Conservation (phyloP, 2,888 invertebrate genomes). For the Amaurobius ferox region DNA sequence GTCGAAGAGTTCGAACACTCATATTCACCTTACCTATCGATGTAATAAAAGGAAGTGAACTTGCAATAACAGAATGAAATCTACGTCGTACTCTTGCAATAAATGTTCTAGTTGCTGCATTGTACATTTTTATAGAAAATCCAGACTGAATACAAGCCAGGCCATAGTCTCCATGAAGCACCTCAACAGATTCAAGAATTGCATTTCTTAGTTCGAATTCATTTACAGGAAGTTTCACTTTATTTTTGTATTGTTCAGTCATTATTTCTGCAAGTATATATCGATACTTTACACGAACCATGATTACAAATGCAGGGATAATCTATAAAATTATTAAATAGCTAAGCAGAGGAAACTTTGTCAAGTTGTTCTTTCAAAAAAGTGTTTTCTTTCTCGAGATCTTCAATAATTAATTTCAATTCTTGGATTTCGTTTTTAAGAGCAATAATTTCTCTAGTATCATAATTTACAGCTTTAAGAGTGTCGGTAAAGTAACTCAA, state of each 20-base stretch:
- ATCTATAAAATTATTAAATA: background rate
- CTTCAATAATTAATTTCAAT: conserved; percentile 19
- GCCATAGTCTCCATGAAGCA: conserved; percentile 49
- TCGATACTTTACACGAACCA: conserved; percentile 59
- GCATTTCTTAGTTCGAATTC: conserved; percentile 24
- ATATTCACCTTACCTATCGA: conserved; percentile 23
- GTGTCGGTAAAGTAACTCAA: conserved; percentile 24
- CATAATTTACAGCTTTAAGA: conserved; percentile 41
- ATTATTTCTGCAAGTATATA: conserved; percentile 40
- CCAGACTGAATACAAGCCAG: conserved; percentile 30
- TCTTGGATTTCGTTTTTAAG: conserved; percentile 39
- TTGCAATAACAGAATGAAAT: conserved; percentile 16
- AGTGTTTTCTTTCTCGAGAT: conserved; percentile 42
- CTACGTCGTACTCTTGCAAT: conserved; percentile 33
- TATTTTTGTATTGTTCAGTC: background rate
- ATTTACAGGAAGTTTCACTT: conserved; percentile 25
- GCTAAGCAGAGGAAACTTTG: conserved; percentile 1
- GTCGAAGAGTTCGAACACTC: conserved; percentile 28
- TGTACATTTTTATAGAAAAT: conserved; percentile 45
- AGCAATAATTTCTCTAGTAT: conserved; percentile 32
- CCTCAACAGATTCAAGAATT: conserved; percentile 18
- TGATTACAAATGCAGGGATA: background rate
- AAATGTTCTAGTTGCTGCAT: conserved; percentile 39
- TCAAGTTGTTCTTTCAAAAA: conserved; percentile 33
- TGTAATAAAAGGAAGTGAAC: conserved; percentile 34